Evolutionary conservation across 1,140 invertebrate species (phyloP), one percentile per base, ranked within the genome.

Genomic region (Sycophaga agraensis): DNA sequence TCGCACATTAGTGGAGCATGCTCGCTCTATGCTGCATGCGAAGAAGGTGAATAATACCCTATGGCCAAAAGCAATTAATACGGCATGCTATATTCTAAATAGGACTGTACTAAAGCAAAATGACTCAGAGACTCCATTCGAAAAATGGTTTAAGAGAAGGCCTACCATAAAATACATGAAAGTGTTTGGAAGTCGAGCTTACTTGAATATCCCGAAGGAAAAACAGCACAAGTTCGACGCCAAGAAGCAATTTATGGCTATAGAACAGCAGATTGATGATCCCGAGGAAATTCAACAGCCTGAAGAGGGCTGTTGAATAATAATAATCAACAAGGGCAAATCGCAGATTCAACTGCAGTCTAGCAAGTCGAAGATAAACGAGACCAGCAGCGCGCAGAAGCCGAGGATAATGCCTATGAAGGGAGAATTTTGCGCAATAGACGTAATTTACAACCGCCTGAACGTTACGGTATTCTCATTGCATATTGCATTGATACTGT

Each of bases 101-200:
- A 21, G 35, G 42, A 21, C 28, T 1, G 16, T 28, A 7, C 16
- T 42, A 6, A 22, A 34, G 11, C 9, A 9, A 22, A 19, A n/a
- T 5, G 21, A 54, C 2, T 16, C 12, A 0, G 26, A n/a, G 16
- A 54, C 35, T 16, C 35, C 37, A 2, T 40, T 16, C 28, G 50
- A 54, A 42, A 28, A 54, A 26, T 26, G 3, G 11, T 54, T 40
- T 17, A 26, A 26, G 2, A 4, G 5, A n/a, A 54, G 42, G 21
- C 50, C 50, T 2, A n/a, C 4, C 4, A 1, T 54, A 1, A 40
- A 42, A 4, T 37, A 54, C 28, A 2, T 40, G 2, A 19, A 22
- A 0, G 24, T 40, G 0, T 54, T 54, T 12, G 50, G 35, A 0
- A 80, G 74, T 56, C 37, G 54, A 54, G 80, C 78, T 12, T 80